Conservation (phyloP, 2,113 vertebrate genomes). For the Zootoca vivipara region DNA sequence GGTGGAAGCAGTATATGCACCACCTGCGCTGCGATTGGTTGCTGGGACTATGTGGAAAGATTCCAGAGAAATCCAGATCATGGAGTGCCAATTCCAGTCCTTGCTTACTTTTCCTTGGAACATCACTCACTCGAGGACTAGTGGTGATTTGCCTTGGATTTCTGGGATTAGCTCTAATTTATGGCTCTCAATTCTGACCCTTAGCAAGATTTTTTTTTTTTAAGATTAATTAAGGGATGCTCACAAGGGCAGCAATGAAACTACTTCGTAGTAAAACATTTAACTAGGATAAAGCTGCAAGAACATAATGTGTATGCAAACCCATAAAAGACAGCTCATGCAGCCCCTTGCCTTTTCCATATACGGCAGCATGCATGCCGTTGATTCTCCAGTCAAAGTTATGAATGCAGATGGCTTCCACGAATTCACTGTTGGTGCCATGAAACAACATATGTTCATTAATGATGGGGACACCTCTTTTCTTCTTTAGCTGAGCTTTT, state of each 20-base stretch:
- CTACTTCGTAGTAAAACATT: neutral
- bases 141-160: neutral
- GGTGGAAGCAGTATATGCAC: too few relatives aligned
- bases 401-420: constrained; percentile 95
- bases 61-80: too few relatives aligned
- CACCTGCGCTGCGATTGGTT: too few relatives aligned
- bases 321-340: neutral
- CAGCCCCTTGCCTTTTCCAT: constrained; percentile 88
- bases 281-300: neutral
- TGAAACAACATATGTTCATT: constrained; percentile 97
- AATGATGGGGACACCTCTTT: constrained; percentile 82
- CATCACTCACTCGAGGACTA: neutral
- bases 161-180: neutral
- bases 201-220: neutral
- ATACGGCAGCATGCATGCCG: constrained; percentile 91
- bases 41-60: too few relatives aligned
- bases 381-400: constrained; percentile 98
- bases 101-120: neutral
- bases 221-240: neutral
- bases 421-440: constrained; percentile 93
- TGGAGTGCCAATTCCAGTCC: too few relatives aligned
- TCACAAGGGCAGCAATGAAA: neutral
- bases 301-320: neutral
- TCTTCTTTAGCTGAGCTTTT: constrained; percentile 93
- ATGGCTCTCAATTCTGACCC: neutral